Base-by-base conservation (phyloP, 2,888 invertebrate species). In the Drosophila leonis region DNA sequence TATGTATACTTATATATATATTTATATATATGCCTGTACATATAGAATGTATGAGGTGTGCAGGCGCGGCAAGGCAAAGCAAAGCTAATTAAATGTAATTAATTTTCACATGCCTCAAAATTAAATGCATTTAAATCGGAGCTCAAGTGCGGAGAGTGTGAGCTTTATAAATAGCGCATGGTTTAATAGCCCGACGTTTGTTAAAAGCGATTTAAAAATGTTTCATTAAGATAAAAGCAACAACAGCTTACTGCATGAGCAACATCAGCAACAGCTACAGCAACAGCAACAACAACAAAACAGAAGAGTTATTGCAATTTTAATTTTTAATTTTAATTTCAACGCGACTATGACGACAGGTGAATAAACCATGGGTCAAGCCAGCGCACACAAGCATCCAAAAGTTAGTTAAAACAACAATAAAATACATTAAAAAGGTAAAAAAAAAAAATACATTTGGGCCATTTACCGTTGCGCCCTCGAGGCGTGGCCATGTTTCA, bases 401-500 rank as follows among this genome's bases (percentile, higher is more conserved):
- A 29, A 49, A 41, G 15, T n/a, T 20, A 61, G 15, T 8, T 12
- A 41, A 65, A 51, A 12, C 52, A 18, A 7, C 1, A 42, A 63
- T 48, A 61, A 66, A 60, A 51, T 13, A 39, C 54, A 59, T 44
- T 44, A 61, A 66, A 55, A 70, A 48, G 48, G 18, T 13, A 8
- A 27, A 63, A 33, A 56, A 63, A 62, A 8, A 27, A 63, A 33
- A 56, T 61, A 62, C 63, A 67, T 73, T 82, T 87, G 73, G 72
- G 72, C 80, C 80, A 83, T 90, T 90, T 90, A 88, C 85, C 88
- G 90, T 85, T 85, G 73, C 83, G 86, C 90, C 90, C 88, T 74
- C 73, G 66, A 72, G 90, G 90, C 90, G 90, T 83, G 83, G 90
- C 61, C 80, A 80, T 82, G 88, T 87, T 89, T 82, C 76, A 71